Evolutionary conservation across 2,797 vertebrate species (phyloP), one percentile per base, ranked within the genome.

Genomic region (Trachops cirrhosus): DNA sequence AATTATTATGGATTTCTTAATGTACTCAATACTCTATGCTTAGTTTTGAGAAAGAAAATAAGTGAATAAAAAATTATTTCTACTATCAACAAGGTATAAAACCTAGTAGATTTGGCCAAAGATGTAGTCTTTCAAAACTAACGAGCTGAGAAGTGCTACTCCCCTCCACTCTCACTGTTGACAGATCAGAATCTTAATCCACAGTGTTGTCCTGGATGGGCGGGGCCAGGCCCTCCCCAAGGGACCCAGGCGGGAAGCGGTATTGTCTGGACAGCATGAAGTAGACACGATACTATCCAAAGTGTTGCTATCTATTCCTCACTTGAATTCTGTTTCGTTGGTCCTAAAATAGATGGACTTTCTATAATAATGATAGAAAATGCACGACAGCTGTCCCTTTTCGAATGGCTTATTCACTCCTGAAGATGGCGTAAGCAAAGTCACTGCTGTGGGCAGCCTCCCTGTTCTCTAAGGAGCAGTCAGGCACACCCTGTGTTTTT

Each of bases 81-180:
- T 77, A n/a, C 12, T 22, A 16, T 94, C 48, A 50, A 39, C 29
- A 54, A 18, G 37, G 52, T 74, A 77, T 46, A 80, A 93, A 92
- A 70, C 11, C 50, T 37, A 50, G 37, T 24, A 71, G 73, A 77
- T 41, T 64, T 68, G 39, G 37, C 68, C 11, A 83, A 88, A 93
- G 77, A 75, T n/a, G 16, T 24, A 83, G 41, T 82, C 78, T 93
- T 96, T 90, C 37, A 18, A 95, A 93, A 78, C 48, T 37, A 90
- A 57, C 59, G 92, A 87, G 59, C 41, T 88, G 29, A 54, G 67
- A 94, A 82, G 75, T 59, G 64, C 32, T 67, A 24, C n/a, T 87
- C 68, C 89, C 14, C 64, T 7, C 24, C 10, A 64, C 57, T 24
- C 62, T 19, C 11, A 39, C 64, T 71, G 80, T 52, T 88, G 86